phyloP scores from a whole-genome alignment of 2,797 vertebrate genomes.

The Lacerta bilineata region DNA sequence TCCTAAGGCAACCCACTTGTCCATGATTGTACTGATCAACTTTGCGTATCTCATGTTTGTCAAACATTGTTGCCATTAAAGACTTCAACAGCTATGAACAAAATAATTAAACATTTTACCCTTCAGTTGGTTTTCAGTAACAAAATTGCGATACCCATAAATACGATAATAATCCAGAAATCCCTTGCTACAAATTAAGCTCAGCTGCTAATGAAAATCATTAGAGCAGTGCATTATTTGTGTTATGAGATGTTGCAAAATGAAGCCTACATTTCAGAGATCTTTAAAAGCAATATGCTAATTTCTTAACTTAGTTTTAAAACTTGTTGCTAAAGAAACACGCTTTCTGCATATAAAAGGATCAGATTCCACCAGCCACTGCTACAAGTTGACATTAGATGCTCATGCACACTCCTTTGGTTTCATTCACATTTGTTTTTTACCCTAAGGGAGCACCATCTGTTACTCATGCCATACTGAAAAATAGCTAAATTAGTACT shows the following conservation, averaged over 20 bases:
- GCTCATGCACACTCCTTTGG: neutral
- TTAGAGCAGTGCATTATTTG: neutral
- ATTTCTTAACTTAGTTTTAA: constrained; percentile 12
- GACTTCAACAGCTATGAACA: constrained; percentile 12
- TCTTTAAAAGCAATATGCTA: neutral
- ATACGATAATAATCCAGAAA: neutral
- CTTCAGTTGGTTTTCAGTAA: constrained; percentile 10
- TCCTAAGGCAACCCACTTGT: constrained; percentile 17
- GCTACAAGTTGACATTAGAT: constrained; percentile 16
- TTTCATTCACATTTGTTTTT: constrained; percentile 15
- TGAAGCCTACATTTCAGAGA: neutral
- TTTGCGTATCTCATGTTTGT: neutral
- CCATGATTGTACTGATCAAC: neutral
- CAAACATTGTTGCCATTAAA: constrained; percentile 32
- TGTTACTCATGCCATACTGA: neutral
- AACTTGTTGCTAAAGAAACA: neutral
- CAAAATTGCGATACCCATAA: constrained; percentile 24
- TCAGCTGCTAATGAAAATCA: constrained; percentile 34
- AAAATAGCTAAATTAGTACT: neutral
- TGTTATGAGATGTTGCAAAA: constrained; percentile 20
- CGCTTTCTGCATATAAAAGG: constrained; percentile 11
- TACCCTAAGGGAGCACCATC: constrained; percentile 5
- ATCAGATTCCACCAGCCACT: neutral
- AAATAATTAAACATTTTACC: constrained; percentile 26
- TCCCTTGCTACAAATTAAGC: constrained; percentile 32